Conservation (phyloP, 2,113 vertebrate genomes). For the Cepphus grylle region DNA sequence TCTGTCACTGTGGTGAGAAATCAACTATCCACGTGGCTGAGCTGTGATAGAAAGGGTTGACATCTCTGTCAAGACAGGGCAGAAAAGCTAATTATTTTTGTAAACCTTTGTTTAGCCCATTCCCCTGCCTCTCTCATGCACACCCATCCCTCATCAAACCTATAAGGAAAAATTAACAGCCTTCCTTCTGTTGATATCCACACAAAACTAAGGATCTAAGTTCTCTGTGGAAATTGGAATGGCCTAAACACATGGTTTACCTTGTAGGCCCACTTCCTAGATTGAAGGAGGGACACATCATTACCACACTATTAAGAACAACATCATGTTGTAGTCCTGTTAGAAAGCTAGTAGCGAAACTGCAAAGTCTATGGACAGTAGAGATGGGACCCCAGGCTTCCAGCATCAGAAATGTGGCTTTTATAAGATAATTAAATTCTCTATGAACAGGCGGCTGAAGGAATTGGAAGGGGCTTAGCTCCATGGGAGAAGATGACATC, state of each 20-base stretch:
- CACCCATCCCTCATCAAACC: background rate
- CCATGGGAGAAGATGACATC: background rate
- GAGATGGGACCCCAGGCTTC: background rate
- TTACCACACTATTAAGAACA: background rate
- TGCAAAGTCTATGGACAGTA: background rate
- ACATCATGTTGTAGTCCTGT: background rate
- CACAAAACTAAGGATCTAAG: background rate
- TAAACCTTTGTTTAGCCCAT: conserved; percentile 5
- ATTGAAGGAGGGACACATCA: background rate
- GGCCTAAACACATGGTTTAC: background rate
- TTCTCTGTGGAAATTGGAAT: background rate
- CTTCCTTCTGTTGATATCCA: background rate
- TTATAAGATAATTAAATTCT: background rate
- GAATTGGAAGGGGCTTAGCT: background rate
- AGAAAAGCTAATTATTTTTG: conserved; percentile 35
- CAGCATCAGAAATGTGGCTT: background rate
- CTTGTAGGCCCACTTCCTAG: background rate
- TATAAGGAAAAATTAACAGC: background rate
- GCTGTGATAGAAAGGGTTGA: background rate
- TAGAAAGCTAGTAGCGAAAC: background rate
- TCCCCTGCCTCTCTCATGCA: background rate
- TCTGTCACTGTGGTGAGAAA: conserved; percentile 24
- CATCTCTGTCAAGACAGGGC: background rate
- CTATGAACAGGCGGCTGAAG: background rate
- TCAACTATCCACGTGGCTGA: background rate